Conservation (phyloP, 2,888 invertebrate genomes). For the Mycogona germanica region DNA sequence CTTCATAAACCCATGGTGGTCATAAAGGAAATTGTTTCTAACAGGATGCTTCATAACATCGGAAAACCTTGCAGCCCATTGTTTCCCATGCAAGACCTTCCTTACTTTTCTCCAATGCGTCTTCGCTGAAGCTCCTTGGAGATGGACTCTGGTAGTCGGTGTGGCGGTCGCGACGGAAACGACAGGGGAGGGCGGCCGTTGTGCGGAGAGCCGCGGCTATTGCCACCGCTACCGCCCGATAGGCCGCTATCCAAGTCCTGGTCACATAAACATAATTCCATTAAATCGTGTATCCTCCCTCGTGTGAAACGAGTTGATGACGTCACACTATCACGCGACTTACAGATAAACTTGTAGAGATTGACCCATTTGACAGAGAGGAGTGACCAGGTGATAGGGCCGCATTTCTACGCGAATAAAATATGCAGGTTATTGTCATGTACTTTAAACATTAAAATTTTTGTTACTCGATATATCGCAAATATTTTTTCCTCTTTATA, state of each 20-base stretch:
- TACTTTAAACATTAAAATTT: background rate
- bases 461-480: background rate
- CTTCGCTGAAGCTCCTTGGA: constrained; percentile 51
- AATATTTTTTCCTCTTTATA: constrained; percentile 1
- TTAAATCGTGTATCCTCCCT: too few species aligned
- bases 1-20: too few species aligned
- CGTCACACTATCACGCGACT: too few species aligned
- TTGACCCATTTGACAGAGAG: constrained; percentile 5
- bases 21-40: too few species aligned
- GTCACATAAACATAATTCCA: too few species aligned
- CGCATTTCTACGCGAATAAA: background rate
- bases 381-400: background rate
- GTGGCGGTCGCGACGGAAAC: constrained; percentile 31
- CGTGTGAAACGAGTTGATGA: too few species aligned
- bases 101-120: constrained; percentile 43
- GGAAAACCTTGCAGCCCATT: too few species aligned
- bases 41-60: too few species aligned
- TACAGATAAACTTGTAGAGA: constrained; percentile 11
- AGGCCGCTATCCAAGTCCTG: too few species aligned
- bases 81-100: too few species aligned
- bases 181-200: constrained; percentile 11
- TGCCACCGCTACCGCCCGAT: background rate
- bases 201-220: background rate
- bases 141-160: constrained; percentile 48
- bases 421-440: background rate